Conservation (phyloP, 2,888 invertebrate species). For the Cephus pulcher region DNA sequence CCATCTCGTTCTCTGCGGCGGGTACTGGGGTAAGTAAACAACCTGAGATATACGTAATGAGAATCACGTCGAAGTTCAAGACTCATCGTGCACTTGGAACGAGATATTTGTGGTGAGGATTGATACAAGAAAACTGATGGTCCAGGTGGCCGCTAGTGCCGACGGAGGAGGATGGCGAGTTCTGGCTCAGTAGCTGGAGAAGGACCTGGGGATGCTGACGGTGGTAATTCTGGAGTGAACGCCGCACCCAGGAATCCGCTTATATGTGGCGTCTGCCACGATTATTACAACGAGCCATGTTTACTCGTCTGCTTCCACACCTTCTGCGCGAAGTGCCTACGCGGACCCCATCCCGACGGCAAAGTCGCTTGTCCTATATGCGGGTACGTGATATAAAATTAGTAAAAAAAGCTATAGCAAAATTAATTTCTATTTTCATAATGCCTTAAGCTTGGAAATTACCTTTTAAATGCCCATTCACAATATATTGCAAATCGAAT, state of each 20-base stretch:
- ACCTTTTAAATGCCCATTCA: background rate
- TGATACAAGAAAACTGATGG: background rate
- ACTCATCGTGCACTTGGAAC: background rate
- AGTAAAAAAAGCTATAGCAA: too few relatives aligned
- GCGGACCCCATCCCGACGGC: conserved; percentile 72
- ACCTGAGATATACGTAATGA: conserved; percentile 2
- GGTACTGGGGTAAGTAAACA: background rate
- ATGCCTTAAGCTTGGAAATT: background rate
- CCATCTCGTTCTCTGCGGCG: conserved; percentile 28
- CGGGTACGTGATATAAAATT: conserved; percentile 66
- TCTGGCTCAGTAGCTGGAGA: conserved; percentile 49
- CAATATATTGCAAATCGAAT: background rate
- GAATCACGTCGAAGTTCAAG: background rate
- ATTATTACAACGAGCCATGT: conserved; percentile 77
- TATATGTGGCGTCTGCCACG: conserved; percentile 76
- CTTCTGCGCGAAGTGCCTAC: conserved; percentile 76
- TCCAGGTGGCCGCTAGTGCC: conserved; percentile 29
- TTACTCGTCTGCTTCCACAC: conserved; percentile 78
- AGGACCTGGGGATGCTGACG: conserved; percentile 50
- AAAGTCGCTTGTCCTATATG: conserved; percentile 76
- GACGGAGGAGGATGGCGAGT: conserved; percentile 51
- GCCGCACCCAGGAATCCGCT: conserved; percentile 70
- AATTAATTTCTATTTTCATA: background rate
- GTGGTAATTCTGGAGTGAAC: conserved; percentile 44
- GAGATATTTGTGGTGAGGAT: conserved; percentile 12